Base-by-base conservation (phyloP, 2,888 invertebrate species). In the Lobophora halterata region DNA sequence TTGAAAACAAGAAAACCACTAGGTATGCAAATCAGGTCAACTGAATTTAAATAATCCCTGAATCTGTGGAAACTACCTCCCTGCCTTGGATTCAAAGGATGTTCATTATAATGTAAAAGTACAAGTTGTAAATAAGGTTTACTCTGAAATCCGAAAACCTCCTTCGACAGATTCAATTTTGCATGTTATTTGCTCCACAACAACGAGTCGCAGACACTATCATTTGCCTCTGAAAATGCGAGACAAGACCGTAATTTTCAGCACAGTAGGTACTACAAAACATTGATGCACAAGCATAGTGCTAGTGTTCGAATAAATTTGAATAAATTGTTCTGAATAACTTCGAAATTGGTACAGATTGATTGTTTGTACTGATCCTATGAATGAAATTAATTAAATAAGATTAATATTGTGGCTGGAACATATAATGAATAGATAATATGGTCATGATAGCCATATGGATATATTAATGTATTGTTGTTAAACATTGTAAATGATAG, bases 21-120 rank as follows among this genome's bases (percentile, higher is more conserved):
- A 20, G 10, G 14, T 21, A 27, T 51, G n/a, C n/a, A 46, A 57
- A 61, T 48, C 53, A 57, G 52, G 62, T 60, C 64, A 53, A 56
- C 37, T 37, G 40, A 58, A 58, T 63, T 55, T 52, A 52, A 65
- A 58, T 61, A 47, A 47, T 51, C 49, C 52, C 48, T 36, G 36
- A 36, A 36, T 37, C 30, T n/a, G 46, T 30, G 44, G 44, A 54
- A 53, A 57, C 55, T 59, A 44, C 48, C 16, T 11, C 27, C 14
- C 28, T 30, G 34, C 56, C 55, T 51, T 35, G 49, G 49, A 59
- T 64, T 52, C 52, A 60, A 61, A 55, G 37, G 34, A 30, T 37
- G 48, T 51, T 65, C 62, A 68, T 67, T 68, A 66, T 59, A 53
- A 60, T 54, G 58, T 60, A 59, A 62, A 64, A 59, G 57, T 56